Conservation (phyloP, 1,140 invertebrate genomes). For the Drosophila melanica region DNA sequence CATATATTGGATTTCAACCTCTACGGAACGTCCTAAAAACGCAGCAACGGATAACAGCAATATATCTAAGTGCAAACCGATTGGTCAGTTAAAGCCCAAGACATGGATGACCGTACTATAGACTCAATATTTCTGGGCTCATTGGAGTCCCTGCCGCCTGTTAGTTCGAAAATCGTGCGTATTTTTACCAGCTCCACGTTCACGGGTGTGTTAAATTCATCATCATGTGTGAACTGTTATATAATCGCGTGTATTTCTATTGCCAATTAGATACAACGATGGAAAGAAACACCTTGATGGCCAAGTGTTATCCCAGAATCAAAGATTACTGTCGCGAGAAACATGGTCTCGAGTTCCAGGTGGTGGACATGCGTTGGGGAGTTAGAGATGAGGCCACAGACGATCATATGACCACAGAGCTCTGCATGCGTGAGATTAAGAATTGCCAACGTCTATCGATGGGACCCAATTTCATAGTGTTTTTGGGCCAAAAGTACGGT, state of each 20-base stretch:
- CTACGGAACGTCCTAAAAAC: constrained; percentile 39
- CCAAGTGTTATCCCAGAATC: constrained; percentile 97
- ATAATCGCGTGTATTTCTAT: constrained; percentile 58
- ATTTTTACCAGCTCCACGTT: constrained; percentile 99
- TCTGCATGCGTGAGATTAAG: constrained; percentile 99
- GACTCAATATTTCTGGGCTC: constrained; percentile 96
- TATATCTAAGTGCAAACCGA: constrained; percentile 22
- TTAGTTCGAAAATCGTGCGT: constrained; percentile 98
- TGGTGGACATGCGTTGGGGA: constrained; percentile 99
- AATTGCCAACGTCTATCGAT: constrained; percentile 98
- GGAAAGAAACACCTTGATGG: constrained; percentile 99
- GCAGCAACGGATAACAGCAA: constrained; percentile 19
- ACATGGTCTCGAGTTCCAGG: constrained; percentile 99
- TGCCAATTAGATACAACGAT: constrained; percentile 93
- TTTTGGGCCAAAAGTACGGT: constrained; percentile 99
- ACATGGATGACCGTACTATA: constrained; percentile 95
- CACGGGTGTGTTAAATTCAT: constrained; percentile 89
- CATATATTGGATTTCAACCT: constrained; percentile 72
- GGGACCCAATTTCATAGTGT: constrained; percentile 99
- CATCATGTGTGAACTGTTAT: constrained; percentile 56
- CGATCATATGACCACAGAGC: constrained; percentile 99
- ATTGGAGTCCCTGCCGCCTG: constrained; percentile 94
- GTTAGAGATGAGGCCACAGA: constrained; percentile 97
- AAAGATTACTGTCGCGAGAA: constrained; percentile 99
- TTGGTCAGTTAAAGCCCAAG: background rate